Conservation (phyloP, 2,888 invertebrate genomes). For the Meta bourneti region DNA sequence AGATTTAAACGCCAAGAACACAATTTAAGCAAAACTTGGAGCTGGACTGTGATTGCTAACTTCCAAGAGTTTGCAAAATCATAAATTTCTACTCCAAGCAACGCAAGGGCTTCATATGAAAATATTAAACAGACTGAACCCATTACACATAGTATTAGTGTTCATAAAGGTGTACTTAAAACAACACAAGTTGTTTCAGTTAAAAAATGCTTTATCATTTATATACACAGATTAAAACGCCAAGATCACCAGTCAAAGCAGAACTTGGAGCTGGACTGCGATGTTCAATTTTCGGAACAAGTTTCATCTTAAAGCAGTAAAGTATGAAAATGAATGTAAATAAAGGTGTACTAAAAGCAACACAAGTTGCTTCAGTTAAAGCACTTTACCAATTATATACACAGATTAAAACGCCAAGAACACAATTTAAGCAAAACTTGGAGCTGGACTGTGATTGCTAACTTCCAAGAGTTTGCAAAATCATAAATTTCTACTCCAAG, state of each 20-base stretch:
- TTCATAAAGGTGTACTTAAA: conserved; percentile 17
- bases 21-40: too few species aligned
- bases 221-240: too few species aligned
- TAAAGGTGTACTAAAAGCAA: neutral
- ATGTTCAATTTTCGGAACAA: too few species aligned
- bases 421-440: neutral
- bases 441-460: conserved; percentile 27
- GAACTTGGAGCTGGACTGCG: too few species aligned
- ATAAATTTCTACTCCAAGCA: neutral
- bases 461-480: too few species aligned
- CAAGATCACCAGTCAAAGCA: too few species aligned
- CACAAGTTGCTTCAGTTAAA: neutral
- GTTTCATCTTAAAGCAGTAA: too few species aligned
- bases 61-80: too few species aligned
- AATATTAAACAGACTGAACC: neutral
- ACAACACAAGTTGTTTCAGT: neutral
- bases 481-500: too few species aligned
- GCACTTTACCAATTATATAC: neutral
- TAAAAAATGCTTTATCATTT: conserved; percentile 26
- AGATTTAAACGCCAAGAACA: too few species aligned
- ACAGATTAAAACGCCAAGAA: conserved; percentile 12
- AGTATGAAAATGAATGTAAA: too few species aligned
- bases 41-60: too few species aligned
- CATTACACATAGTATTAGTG: neutral
- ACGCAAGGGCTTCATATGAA: neutral